phyloP scores from a whole-genome alignment of 2,797 vertebrate genomes.

The Phylloscopus collybita region DNA sequence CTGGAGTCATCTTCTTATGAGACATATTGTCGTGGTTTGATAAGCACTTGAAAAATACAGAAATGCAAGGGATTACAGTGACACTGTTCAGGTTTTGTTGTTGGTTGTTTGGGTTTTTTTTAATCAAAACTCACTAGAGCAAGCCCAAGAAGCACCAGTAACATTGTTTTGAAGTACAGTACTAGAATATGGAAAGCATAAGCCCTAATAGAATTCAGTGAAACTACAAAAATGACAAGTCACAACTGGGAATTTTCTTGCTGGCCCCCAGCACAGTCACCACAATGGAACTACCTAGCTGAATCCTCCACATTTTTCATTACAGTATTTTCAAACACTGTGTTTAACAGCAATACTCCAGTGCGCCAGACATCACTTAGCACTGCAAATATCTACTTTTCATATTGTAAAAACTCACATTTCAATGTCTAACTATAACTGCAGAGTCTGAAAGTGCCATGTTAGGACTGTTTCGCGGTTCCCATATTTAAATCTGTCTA shows the following conservation, averaged over 20 bases:
- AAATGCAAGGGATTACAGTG: not conserved
- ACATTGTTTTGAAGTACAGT: not conserved
- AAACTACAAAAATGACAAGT: not conserved
- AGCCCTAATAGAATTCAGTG: not conserved
- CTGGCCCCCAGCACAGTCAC: not conserved
- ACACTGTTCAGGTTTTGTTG: not conserved
- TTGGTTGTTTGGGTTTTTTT: not conserved
- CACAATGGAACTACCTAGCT: not conserved
- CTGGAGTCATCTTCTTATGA: not conserved
- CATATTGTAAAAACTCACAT: not conserved
- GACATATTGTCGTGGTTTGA: not conserved
- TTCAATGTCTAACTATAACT: not conserved
- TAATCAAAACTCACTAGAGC: not conserved
- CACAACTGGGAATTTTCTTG: not conserved
- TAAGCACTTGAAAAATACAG: not conserved
- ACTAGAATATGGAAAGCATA: not conserved
- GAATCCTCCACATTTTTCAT: not conserved
- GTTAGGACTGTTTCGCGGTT: not conserved
- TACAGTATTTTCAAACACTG: not conserved
- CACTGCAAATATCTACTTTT: not conserved
- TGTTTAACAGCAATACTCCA: not conserved
- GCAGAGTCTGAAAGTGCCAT: not conserved
- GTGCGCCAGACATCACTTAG: not conserved
- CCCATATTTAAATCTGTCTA: not conserved
- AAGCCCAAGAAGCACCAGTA: not conserved